Base-by-base conservation (phyloP, 2,113 vertebrate species). In the Solea solea region DNA sequence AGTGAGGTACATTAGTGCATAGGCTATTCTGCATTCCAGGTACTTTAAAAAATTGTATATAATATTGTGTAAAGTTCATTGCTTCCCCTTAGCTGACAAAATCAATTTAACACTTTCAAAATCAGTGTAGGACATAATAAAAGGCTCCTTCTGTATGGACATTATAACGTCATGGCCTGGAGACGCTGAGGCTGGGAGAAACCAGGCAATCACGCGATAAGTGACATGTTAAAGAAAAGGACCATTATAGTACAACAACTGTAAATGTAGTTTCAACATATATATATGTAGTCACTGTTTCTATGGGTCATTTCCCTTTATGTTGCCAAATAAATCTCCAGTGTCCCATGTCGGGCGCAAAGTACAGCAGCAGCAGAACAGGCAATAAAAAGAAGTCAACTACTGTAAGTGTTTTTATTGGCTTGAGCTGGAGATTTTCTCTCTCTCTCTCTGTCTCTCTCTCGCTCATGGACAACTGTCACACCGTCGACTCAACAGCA, bases 171-270 rank as follows among this genome's bases (percentile, higher is more conserved):
- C 76, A 69, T 40, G 57, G 25, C 52, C 45, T 51, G 9, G 46
- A 70, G 67, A 66, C 42, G 1, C 25, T 41, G 14, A 49, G 51
- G 58, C 57, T 56, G 40, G 50, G 53, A 3, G 7, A 64, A 34
- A 8, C n/a, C 7, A 5, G 49, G 41, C 21, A 2, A 54, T 52
- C 64, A 68, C 51, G 57, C 9, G 58, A 41, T 5, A 25, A 41
- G 57, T 56, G 51, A 42, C 52, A 52, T n/a, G 41, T 59, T 57
- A 46, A 56, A 74, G 55, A 78, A 83, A 68, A 74, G 54, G 10
- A 1, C 61, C n/a, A 66, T 75, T 72, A 64, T 81, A 49, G 14
- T 39, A 69, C 13, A 21, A 82, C 10, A n/a, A 64, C 49, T 0
- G 16, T 15, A 52, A 42, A 14, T 68, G 6, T 12, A 58, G 50